Evolutionary conservation across 2,113 vertebrate genomes (phyloP).

Genomic region (cattle (Bos taurus)): ARS-UCD2.0 NC_037347.1:27861501-27862000

Average conservation of each 20-base stretch:
- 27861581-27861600: not conserved
- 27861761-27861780: constrained; percentile 27
- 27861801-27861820: not conserved
- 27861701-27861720: not conserved
- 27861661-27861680: not conserved
- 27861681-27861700: not conserved
- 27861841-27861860: constrained; percentile 44
- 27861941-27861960: constrained; percentile 42
- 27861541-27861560: not conserved
- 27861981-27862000: not conserved
- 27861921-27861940: not conserved
- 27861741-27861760: constrained; percentile 50
- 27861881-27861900: constrained; percentile 26
- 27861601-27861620: not conserved
- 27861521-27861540: not conserved
- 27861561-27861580: not conserved
- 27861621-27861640: not conserved
- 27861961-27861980: not conserved
- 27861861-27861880: constrained; percentile 41
- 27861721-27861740: not conserved
- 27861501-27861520: not conserved
- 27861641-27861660: not conserved
- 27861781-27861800: constrained; percentile 30
- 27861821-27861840: constrained; percentile 64
- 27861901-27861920: constrained; percentile 53